A percentile compares a stretch with the other conserved stretches of the same genome.
These are phyloP conservation scores for Lacerta viridis DNA, from an alignment of 2,797 vertebrate species.

Conservation along the genomic window DNA sequence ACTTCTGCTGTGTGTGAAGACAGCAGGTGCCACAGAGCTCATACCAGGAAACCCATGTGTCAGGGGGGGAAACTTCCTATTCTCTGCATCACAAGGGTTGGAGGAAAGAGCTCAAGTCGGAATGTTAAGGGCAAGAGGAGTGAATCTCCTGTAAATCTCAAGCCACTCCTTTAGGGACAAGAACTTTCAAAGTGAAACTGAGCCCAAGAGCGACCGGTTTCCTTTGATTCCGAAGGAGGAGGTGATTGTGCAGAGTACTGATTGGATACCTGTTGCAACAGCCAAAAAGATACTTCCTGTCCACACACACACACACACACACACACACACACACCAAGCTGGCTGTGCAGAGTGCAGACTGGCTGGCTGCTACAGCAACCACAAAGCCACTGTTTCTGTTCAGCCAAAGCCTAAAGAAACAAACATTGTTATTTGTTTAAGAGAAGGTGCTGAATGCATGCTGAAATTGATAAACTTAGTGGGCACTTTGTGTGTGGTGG, in stretches of 20 bases:
- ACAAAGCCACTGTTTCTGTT: too few relatives aligned
- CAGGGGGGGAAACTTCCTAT: background rate
- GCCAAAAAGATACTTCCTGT: background rate
- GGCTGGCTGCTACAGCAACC: background rate
- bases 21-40: too few relatives aligned
- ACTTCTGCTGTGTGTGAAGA: slow-evolving; percentile 1
- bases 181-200: background rate
- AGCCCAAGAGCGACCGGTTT: background rate
- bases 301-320: too few relatives aligned
- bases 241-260: background rate
- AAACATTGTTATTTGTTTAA: too few relatives aligned
- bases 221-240: background rate
- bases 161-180: background rate
- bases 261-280: background rate
- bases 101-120: background rate
- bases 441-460: too few relatives aligned
- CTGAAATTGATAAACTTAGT: too few relatives aligned
- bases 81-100: background rate
- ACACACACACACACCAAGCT: too few relatives aligned
- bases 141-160: background rate
- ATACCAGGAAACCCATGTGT: background rate
- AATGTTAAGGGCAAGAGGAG: background rate
- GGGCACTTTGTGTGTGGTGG: too few relatives aligned
- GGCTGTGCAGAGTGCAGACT: background rate
- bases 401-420: background rate